These are phyloP conservation scores for Sylvicapra grimmia DNA, from an alignment of 2,113 vertebrate genomes.

Conservation along the genomic window DNA sequence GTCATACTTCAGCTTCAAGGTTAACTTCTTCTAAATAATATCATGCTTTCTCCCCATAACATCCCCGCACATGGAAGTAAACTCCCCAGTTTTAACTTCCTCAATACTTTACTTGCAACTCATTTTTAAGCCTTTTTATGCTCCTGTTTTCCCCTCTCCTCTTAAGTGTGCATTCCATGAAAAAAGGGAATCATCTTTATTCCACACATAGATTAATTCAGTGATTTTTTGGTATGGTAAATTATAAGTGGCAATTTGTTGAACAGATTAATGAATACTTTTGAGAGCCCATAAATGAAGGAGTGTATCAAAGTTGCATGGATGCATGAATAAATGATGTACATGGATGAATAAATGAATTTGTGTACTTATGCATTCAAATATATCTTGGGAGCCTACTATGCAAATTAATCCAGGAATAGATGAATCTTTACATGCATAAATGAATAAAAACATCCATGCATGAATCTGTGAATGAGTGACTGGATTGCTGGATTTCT, in stretches of 20 bases:
- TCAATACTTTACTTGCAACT: background rate
- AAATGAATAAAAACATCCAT: constrained; percentile 59
- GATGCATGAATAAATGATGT: constrained; percentile 54
- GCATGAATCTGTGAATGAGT: constrained; percentile 47
- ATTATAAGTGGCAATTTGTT: constrained; percentile 53
- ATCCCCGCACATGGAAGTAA: background rate
- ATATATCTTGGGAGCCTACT: constrained; percentile 44
- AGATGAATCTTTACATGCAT: constrained; percentile 59
- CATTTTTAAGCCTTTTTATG: background rate
- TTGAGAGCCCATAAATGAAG: constrained; percentile 40
- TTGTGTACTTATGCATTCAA: constrained; percentile 47
- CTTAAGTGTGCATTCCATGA: background rate
- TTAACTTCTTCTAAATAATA: background rate
- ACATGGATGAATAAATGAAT: constrained; percentile 58
- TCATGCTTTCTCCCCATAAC: background rate
- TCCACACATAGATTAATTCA: constrained; percentile 19
- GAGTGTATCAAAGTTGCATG: constrained; percentile 45
- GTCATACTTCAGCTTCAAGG: background rate
- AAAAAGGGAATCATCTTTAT: background rate
- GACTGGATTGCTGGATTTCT: background rate
- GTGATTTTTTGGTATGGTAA: background rate
- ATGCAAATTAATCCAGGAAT: constrained; percentile 56
- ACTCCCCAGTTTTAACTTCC: background rate
- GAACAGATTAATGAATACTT: constrained; percentile 58
- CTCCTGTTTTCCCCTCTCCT: background rate